Evolutionary conservation across 2,888 invertebrate species (phyloP), one percentile per base, ranked within the genome.

Genomic region (Cataglyphis livida): DNA sequence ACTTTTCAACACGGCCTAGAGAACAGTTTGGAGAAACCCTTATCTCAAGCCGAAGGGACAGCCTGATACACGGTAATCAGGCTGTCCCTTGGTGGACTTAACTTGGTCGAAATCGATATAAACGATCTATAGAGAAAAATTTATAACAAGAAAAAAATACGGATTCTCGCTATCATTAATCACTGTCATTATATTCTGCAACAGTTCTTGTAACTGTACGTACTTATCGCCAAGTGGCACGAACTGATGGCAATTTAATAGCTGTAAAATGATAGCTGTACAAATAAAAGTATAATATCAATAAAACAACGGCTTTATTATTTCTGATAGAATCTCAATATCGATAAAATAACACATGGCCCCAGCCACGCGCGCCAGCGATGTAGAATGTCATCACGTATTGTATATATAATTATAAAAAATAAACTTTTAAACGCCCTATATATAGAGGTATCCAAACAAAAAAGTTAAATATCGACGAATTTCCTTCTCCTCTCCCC

Each of bases 221-320:
- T 25, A 5, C 10, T 44, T n/a, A n/a, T 2, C 21, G 15, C 9
- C 38, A 6, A 18, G 25, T 35, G 12, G 12, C 18, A 4, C 38
- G 38, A 38, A 68, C 32, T 44, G 21, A 75, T 75, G 64, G 38
- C 21, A 76, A 68, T 76, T n/a, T 76, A 64, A 75, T 76, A 76
- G 38, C 66, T 51, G 38, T 66, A n/a, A 75, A 51, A 66, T 54
- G 38, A 41, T 51, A 54, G 66, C 15, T 51, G 51, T 51, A 51
- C n/a, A 51, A 66, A 38, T 68, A 9, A 5, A 54, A 64, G 4
- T 76, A 54, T 66, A 51, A 75, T 38, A 54, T 68, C 38, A 44
- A 64, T 64, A 75, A 75, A 75, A 48, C 48, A 75, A 75, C 64
- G 64, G 74, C 51, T 66, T 6, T 28, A 54, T 54, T 51, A 51